Conservation (phyloP, 2,797 vertebrate species). For the Tiaroga cobitis region DNA sequence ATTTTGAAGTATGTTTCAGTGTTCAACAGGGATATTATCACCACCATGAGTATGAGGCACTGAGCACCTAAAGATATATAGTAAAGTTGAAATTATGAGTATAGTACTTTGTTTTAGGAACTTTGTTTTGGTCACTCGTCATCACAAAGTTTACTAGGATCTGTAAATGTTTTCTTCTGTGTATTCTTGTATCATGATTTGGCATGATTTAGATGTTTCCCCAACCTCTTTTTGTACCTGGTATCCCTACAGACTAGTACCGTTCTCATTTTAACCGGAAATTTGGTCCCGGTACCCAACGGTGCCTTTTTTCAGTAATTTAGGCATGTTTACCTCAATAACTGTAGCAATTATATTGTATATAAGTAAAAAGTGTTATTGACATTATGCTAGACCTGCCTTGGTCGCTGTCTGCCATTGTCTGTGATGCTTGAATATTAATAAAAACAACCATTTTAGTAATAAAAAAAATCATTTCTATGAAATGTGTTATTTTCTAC, state of each 20-base stretch:
- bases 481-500: too few species aligned
- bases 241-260: not conserved
- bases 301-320: too few species aligned
- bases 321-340: too few species aligned
- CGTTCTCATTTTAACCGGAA: too few species aligned
- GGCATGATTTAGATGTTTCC: not conserved
- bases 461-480: too few species aligned
- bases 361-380: too few species aligned
- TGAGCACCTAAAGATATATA: not conserved
- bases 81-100: not conserved
- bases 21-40: not conserved
- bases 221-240: not conserved
- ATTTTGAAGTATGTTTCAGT: not conserved
- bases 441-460: too few species aligned
- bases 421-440: too few species aligned
- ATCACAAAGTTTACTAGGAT: not conserved
- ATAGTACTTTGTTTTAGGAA: not conserved
- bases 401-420: too few species aligned
- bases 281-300: too few species aligned
- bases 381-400: too few species aligned
- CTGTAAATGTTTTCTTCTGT: not conserved
- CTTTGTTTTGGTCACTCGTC: not conserved
- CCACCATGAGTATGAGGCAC: not conserved
- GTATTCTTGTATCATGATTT: not conserved
- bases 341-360: too few species aligned